A percentile compares a stretch with the other conserved stretches of the same genome.
Conservation (phyloP, 2,113 vertebrate species). For the Pseudopipra pipra region DNA sequence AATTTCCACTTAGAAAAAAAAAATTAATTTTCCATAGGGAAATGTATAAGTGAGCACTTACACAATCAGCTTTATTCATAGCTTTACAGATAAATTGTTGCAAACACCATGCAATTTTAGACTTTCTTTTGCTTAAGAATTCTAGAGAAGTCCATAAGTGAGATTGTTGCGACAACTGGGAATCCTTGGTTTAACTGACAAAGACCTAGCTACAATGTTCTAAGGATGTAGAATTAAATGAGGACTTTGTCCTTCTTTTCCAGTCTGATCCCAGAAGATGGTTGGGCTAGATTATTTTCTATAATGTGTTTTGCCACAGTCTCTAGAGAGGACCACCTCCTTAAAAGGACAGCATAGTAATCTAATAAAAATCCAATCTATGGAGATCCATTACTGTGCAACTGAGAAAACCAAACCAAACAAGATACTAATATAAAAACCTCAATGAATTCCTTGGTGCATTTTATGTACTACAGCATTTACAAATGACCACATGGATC, state of each 20-base stretch:
- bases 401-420: conserved; percentile 46
- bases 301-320: background rate
- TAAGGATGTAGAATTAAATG: conserved; percentile 24
- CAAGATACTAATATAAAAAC: conserved; percentile 19
- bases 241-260: background rate
- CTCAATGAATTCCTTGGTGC: conserved; percentile 23
- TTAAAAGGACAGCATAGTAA: conserved; percentile 24
- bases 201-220: background rate
- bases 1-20: background rate
- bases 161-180: background rate
- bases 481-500: conserved; percentile 54
- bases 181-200: background rate
- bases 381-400: conserved; percentile 30
- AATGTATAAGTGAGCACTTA: background rate
- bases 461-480: conserved; percentile 15
- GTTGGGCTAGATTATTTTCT: background rate
- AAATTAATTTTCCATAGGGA: background rate
- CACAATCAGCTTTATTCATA: background rate
- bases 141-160: background rate
- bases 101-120: background rate
- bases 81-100: background rate
- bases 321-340: background rate
- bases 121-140: background rate
- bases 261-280: background rate
- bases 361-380: conserved; percentile 58